These are phyloP conservation scores for Philhelius pedissequus DNA, from an alignment of 2,888 invertebrate genomes.

Conservation along the genomic window DNA sequence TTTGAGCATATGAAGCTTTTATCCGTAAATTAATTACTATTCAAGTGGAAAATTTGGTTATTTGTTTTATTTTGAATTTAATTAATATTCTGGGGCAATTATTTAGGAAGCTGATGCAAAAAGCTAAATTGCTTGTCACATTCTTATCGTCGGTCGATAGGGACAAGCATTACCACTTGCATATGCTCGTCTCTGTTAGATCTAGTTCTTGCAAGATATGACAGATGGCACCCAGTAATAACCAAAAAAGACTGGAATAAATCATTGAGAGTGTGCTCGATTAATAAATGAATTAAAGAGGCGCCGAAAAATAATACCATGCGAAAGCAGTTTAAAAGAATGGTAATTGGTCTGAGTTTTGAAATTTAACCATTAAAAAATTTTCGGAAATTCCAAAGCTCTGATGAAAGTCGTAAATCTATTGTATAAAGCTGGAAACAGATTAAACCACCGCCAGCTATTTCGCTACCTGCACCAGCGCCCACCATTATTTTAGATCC, in stretches of 20 bases:
- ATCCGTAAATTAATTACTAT: not conserved
- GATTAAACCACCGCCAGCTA: too few relatives aligned
- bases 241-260: slow-evolving; percentile 15
- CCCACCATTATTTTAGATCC: too few relatives aligned
- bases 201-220: slow-evolving; percentile 11
- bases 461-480: too few relatives aligned
- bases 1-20: not conserved
- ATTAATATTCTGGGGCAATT: not conserved
- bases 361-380: not conserved
- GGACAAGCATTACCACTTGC: not conserved
- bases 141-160: not conserved
- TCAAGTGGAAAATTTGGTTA: not conserved
- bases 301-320: not conserved
- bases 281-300: not conserved
- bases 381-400: too few relatives aligned
- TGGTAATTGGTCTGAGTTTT: not conserved
- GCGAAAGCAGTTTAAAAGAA: not conserved
- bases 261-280: not conserved
- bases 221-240: not conserved
- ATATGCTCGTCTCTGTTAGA: not conserved
- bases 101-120: not conserved
- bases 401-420: too few relatives aligned
- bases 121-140: not conserved
- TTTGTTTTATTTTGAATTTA: not conserved
- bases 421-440: too few relatives aligned